phyloP scores from a whole-genome alignment of 2,797 vertebrate genomes.

The Botia kubotai region DNA sequence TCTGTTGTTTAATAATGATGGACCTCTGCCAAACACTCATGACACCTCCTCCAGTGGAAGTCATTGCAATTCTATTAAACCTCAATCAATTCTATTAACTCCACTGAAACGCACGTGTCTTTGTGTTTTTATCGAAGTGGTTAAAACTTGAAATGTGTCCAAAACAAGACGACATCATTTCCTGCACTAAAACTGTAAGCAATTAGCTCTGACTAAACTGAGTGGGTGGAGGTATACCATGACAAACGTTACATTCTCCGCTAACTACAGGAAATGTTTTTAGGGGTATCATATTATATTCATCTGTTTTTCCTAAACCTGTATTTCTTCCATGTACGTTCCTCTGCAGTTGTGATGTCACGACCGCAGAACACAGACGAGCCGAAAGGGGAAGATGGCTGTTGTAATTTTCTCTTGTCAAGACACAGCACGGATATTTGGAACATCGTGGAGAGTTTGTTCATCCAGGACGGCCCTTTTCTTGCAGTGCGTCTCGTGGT shows the following conservation, averaged over 20 bases:
- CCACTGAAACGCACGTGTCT: neutral
- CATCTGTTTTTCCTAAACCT: neutral
- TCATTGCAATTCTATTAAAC: no score
- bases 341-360: conserved; percentile 81
- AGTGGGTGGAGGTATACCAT: neutral
- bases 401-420: conserved; percentile 71
- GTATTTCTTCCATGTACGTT: conserved; percentile 20
- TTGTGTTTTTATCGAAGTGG: neutral
- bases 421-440: conserved; percentile 88
- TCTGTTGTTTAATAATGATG: no score
- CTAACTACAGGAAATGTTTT: neutral
- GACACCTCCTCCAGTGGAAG: no score
- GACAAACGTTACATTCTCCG: neutral
- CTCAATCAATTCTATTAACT: no score
- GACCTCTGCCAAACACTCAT: no score
- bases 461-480: conserved; percentile 95
- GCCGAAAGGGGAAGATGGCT: conserved; percentile 40
- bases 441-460: conserved; percentile 86
- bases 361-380: conserved; percentile 61
- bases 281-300: neutral
- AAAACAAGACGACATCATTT: neutral
- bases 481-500: conserved; percentile 85
- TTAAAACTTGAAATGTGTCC: neutral
- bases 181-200: neutral
- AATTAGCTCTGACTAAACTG: neutral